These are phyloP conservation scores for Eupithecia abbreviata DNA, from an alignment of 2,888 invertebrate species.

Conservation along the genomic window DNA sequence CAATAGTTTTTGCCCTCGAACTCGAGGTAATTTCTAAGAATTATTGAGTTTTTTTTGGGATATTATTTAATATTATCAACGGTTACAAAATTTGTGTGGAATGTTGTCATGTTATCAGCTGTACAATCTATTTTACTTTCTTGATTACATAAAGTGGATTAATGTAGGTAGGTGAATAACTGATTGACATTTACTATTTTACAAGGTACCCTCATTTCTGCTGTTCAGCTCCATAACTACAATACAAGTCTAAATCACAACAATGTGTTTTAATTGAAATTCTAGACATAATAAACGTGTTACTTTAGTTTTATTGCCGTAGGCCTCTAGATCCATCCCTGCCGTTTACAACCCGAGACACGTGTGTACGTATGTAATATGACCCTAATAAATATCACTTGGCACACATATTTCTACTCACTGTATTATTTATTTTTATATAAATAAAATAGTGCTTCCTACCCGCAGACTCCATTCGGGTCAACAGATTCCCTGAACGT, in stretches of 20 bases:
- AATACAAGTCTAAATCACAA: no score
- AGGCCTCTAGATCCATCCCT: constrained; percentile 44
- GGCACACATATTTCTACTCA: constrained; percentile 66
- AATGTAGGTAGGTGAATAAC: no score
- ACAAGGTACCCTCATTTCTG: no score
- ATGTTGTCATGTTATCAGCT: no score
- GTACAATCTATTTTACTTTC: no score
- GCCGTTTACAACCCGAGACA: constrained; percentile 53
- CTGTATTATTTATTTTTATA: constrained; percentile 46
- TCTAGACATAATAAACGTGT: neutral
- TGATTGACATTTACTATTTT: no score
- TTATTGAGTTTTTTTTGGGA: no score
- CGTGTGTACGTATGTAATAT: constrained; percentile 68
- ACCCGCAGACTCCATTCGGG: constrained; percentile 40
- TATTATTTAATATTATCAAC: neutral
- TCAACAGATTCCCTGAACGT: constrained; percentile 40
- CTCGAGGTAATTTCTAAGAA: no score
- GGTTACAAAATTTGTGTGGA: neutral
- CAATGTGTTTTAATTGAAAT: no score
- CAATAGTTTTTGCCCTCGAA: no score
- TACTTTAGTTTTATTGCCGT: neutral
- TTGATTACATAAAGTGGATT: no score
- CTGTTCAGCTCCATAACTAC: no score
- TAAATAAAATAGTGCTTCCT: constrained; percentile 44
- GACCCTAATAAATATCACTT: constrained; percentile 75